Evolutionary conservation across 2,797 vertebrate species (phyloP), one percentile per base, ranked within the genome.

Genomic region (Arrhamphus sclerolepis): DNA sequence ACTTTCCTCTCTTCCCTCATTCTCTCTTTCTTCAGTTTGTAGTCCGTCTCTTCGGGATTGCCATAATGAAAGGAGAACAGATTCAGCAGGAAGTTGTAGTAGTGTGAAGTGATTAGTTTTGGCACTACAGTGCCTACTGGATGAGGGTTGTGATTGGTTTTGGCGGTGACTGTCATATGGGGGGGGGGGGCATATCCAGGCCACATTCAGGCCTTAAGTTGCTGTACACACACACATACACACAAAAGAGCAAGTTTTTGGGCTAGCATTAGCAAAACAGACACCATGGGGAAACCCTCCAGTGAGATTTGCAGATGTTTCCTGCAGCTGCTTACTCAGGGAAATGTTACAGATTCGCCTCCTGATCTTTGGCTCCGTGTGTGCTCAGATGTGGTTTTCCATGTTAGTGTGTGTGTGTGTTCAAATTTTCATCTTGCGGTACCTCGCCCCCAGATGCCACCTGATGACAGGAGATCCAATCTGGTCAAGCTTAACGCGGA

Each of bases 401-500:
- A 29, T 24, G 6, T 18, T 17, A 4, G 7, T 6, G 17, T 51
- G 52, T 46, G 48, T 34, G 31, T 10, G 42, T 38, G 28, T 59
- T 40, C 46, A 6, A 50, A 69, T 82, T 56, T 78, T 56, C 66
- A 73, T 80, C 79, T 64, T 17, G 52, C 24, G n/a, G 62, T 1
- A 40, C 38, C 43, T 44, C 42, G 3, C 42, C 42, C 11, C 20
- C 78, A 69, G 77, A 77, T 50, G 50, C 76, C 52, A 54, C 71
- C 73, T 16, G 5, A 51, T 67, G 58, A 65, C 78, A 62, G 29
- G 51, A 70, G 66, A 81, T 85, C 65, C 75, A 78, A 77, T 84
- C 82, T 73, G 70, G 77, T 65, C 70, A 65, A 72, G 83, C 68
- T 85, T 73, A 80, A 31, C 2, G 46, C 7, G 66, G 65, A 68